A percentile compares a stretch with the other conserved stretches of the same genome.
Evolutionary conservation across 2,888 invertebrate genomes (phyloP).

Genomic region (Nephrocerus scutellatus): DNA sequence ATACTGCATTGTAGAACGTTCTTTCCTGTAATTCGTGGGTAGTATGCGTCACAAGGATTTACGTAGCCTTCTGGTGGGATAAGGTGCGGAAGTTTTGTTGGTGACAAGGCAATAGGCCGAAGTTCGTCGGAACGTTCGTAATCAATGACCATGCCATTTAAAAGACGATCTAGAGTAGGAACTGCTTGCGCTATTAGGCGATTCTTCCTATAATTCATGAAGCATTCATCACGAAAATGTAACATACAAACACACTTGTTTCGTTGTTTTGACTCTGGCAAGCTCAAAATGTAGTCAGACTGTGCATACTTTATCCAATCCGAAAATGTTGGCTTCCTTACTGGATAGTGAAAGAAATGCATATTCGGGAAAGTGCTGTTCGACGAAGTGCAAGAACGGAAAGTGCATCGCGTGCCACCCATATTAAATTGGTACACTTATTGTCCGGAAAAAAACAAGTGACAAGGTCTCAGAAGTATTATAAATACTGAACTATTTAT

Average conservation of each 20-base stretch:
- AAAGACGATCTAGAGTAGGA: slow-evolving; percentile 46
- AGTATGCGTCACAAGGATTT: too few species aligned
- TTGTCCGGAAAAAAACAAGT: too few species aligned
- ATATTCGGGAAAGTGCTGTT: slow-evolving; percentile 40
- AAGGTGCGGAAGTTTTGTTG: slow-evolving; percentile 28
- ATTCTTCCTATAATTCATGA: slow-evolving; percentile 49
- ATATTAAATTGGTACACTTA: too few species aligned
- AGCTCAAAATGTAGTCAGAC: slow-evolving; percentile 27
- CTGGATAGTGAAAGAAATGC: slow-evolving; percentile 53
- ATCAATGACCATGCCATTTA: slow-evolving; percentile 32
- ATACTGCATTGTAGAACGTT: too few species aligned
- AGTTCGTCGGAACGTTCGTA: slow-evolving; percentile 27
- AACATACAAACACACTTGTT: slow-evolving; percentile 51
- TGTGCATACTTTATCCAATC: slow-evolving; percentile 32
- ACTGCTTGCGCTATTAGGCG: slow-evolving; percentile 47
- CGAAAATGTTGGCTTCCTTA: slow-evolving; percentile 30
- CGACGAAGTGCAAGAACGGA: slow-evolving; percentile 49
- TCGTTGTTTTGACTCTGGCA: slow-evolving; percentile 44
- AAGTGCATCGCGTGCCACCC: slow-evolving; percentile 53
- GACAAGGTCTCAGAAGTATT: too few species aligned
- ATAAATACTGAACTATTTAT: too few species aligned
- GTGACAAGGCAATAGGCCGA: slow-evolving; percentile 24
- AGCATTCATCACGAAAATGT: slow-evolving; percentile 50
- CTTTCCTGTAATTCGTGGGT: too few species aligned
- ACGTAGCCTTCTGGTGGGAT: slow-evolving; percentile 33